A percentile compares a stretch with the other conserved stretches of the same genome.
Conservation (phyloP, 2,797 vertebrate species). For the Galagoides demidoff region DNA sequence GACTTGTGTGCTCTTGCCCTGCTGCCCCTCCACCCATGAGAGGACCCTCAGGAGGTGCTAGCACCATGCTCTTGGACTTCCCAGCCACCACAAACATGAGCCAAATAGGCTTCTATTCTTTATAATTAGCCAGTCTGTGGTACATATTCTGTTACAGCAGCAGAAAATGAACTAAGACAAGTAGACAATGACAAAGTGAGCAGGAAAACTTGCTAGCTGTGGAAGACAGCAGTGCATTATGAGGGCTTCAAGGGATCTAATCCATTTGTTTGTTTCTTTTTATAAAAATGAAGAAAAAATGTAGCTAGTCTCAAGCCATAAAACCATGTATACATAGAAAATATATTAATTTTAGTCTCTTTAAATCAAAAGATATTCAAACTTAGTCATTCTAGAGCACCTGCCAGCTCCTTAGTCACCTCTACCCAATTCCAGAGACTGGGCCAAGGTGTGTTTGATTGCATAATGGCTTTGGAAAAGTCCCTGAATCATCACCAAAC, state of each 20-base stretch:
- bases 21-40: neutral
- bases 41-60: neutral
- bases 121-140: neutral
- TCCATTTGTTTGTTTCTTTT: neutral
- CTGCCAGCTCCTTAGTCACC: neutral
- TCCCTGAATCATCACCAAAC: neutral
- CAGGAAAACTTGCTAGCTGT: neutral
- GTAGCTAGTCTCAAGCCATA: neutral
- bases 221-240: rapidly evolving
- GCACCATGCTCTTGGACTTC: neutral
- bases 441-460: neutral
- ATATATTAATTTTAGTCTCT: neutral
- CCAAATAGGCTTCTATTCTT: neutral
- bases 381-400: neutral
- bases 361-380: neutral
- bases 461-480: neutral
- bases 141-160: neutral
- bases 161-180: neutral
- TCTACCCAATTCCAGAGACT: neutral
- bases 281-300: neutral
- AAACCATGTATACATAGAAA: neutral
- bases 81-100: neutral
- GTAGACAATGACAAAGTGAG: neutral
- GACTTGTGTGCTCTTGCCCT: too few relatives aligned
- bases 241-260: neutral